A percentile compares a stretch with the other conserved stretches of the same genome.
These are phyloP conservation scores for Poeciliopsis gracilis DNA, from an alignment of 2,797 vertebrate species.

Conservation along the genomic window DNA sequence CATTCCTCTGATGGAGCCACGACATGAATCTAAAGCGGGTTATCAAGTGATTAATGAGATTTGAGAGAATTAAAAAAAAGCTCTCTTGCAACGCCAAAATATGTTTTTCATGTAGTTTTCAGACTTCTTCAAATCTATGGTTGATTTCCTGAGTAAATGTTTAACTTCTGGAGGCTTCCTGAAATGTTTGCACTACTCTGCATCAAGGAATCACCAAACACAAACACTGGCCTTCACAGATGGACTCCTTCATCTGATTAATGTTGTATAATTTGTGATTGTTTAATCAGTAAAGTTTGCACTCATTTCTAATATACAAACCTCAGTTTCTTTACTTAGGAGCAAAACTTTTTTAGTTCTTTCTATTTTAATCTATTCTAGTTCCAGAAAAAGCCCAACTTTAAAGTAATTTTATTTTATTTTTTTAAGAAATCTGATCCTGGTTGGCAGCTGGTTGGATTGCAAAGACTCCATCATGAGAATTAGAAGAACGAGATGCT, in stretches of 20 bases:
- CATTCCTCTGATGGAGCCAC: neutral
- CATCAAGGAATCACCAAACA: neutral
- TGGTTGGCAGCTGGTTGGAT: neutral
- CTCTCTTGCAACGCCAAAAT: neutral
- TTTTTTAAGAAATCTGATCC: neutral
- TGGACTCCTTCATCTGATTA: neutral
- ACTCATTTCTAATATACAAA: neutral
- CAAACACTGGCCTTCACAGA: neutral
- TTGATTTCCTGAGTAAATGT: neutral
- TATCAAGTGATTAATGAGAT: conserved; percentile 1
- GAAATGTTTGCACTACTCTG: neutral
- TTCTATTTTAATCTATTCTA: neutral
- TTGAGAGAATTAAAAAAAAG: neutral
- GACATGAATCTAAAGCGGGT: neutral
- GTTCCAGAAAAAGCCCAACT: neutral
- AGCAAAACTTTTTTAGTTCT: neutral
- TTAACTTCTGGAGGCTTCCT: neutral
- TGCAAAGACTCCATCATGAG: neutral
- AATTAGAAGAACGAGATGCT: neutral
- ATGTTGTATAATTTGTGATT: no score
- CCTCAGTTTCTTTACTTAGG: neutral
- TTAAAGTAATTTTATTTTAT: neutral
- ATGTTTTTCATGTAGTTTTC: neutral
- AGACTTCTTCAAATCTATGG: neutral
- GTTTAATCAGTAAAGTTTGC: neutral